Evolutionary conservation across 2,113 vertebrate species (phyloP).

Genomic region (Oncorhynchus nerka): DNA sequence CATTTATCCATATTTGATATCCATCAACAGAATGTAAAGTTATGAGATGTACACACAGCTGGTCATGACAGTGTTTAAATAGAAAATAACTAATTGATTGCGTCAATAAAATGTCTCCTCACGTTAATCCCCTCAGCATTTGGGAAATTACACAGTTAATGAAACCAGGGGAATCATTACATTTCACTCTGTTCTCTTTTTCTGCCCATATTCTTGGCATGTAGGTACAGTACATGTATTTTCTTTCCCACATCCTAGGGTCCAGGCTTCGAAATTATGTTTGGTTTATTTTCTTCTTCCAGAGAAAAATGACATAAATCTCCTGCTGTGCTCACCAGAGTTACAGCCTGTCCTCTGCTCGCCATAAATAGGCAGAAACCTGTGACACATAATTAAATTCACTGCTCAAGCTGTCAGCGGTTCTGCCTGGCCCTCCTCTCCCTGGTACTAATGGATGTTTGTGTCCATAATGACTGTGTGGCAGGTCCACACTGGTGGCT

Average conservation of each 20-base stretch:
- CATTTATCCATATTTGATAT: not conserved
- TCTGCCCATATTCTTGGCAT: not conserved
- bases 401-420: slow-evolving; percentile 49
- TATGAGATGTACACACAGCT: too few relatives aligned
- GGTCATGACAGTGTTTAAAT: not conserved
- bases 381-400: slow-evolving; percentile 64
- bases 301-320: slow-evolving; percentile 28
- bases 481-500: slow-evolving; percentile 36
- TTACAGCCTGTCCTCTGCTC: slow-evolving; percentile 27
- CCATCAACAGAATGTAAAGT: not conserved
- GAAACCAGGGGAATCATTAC: not conserved
- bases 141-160: not conserved
- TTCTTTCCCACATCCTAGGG: not conserved
- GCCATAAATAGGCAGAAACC: slow-evolving; percentile 54
- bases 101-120: not conserved
- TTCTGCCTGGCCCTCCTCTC: slow-evolving; percentile 34
- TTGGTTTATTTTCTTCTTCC: not conserved
- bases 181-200: not conserved
- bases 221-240: not conserved
- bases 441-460: slow-evolving; percentile 58
- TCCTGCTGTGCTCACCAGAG: slow-evolving; percentile 35
- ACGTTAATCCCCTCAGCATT: not conserved
- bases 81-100: not conserved
- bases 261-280: slow-evolving; percentile 14
- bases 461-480: slow-evolving; percentile 35